Percentiles rank a stretch among this genome's conserved stretches.
Conservation (phyloP, 2,113 vertebrate species). For the Lepidothrix coronata region DNA sequence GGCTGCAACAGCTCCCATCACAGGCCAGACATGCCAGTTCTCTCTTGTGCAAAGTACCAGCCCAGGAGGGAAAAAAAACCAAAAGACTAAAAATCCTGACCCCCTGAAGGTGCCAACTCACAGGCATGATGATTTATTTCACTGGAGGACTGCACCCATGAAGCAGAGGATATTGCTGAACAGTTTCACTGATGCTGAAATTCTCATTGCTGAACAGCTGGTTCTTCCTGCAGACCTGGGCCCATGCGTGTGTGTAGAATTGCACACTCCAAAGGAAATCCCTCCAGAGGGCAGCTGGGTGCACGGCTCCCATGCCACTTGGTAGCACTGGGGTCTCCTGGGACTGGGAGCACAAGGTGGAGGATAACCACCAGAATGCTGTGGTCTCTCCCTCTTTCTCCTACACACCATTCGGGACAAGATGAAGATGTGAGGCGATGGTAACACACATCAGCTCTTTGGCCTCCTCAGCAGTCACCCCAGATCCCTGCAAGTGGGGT, state of each 20-base stretch:
- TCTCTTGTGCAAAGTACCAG: neutral
- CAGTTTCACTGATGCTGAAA: neutral
- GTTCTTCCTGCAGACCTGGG: neutral
- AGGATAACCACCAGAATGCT: accelerated
- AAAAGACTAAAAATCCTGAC: neutral
- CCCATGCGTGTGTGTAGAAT: accelerated
- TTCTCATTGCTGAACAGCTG: accelerated
- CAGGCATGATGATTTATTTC: neutral
- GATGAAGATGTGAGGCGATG: neutral
- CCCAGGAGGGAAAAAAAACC: neutral
- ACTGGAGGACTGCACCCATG: accelerated
- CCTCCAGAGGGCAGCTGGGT: accelerated
- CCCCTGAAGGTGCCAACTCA: accelerated
- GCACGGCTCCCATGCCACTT: neutral
- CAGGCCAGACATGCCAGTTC: neutral
- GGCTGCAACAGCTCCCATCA: neutral
- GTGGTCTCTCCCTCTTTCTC: neutral
- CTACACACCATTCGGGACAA: accelerated
- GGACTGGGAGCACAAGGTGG: neutral
- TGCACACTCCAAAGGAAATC: accelerated
- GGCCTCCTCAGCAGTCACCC: accelerated
- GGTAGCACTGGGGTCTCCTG: accelerated
- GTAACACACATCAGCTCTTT: neutral
- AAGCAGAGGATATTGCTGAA: neutral
- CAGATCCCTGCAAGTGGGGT: neutral